Conservation (phyloP, 2,113 vertebrate genomes). For the Callorhinus ursinus region DNA sequence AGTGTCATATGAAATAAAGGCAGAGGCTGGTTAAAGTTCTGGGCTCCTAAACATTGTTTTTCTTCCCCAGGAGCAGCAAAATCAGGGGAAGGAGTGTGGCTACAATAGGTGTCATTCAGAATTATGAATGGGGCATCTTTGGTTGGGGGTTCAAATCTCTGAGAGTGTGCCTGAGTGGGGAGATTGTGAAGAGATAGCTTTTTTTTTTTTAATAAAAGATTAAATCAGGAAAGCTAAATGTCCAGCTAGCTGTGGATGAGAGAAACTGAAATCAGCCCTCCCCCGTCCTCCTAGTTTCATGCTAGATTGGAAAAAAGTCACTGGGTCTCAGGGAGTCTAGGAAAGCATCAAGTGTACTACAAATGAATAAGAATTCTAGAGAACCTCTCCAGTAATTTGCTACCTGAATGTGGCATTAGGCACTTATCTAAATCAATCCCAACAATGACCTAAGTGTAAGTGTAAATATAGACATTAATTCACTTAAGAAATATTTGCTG, state of each 20-base stretch:
- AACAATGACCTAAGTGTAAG: background rate
- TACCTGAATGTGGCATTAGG: background rate
- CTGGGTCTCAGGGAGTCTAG: background rate
- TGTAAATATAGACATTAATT: background rate
- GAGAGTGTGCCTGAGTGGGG: background rate
- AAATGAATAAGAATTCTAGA: background rate
- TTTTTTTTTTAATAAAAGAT: background rate
- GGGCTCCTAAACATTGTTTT: background rate
- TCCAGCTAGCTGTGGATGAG: background rate
- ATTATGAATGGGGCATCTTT: background rate
- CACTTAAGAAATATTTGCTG: background rate
- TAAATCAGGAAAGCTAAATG: conserved; percentile 6
- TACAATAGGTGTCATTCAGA: background rate
- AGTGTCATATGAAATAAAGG: conserved; percentile 75
- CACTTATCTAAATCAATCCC: background rate
- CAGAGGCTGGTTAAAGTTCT: conserved; percentile 70
- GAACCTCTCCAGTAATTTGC: background rate
- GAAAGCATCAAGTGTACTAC: background rate
- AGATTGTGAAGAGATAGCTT: background rate
- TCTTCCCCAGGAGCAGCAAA: conserved; percentile 14
- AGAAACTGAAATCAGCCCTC: background rate
- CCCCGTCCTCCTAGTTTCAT: background rate
- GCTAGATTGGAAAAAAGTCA: background rate
- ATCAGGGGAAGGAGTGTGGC: background rate
- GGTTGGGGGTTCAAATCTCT: background rate